Percentiles rank a stretch among this genome's conserved stretches.
Evolutionary conservation across 2,113 vertebrate species (phyloP).

Genomic region (Speoplatyrhinus poulsoni): DNA sequence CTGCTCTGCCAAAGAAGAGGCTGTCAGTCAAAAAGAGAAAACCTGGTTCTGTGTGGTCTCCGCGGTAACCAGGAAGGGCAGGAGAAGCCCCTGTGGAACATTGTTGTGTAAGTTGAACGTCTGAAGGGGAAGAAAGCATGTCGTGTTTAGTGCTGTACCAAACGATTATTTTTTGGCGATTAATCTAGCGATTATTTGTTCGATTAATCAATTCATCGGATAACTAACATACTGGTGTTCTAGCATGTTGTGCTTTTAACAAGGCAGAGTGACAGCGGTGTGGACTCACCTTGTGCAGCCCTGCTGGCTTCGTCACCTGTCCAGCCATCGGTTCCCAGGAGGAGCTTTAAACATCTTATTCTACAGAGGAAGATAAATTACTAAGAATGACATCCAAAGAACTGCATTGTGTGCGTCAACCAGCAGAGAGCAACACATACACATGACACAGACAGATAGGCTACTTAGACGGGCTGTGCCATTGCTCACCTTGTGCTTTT

Average conservation of each 20-base stretch:
- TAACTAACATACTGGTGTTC: too few relatives aligned
- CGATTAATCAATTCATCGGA: too few relatives aligned
- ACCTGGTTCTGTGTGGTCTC: conserved; percentile 41
- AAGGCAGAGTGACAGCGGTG: background rate
- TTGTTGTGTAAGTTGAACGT: conserved; percentile 23
- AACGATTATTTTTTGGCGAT: too few relatives aligned
- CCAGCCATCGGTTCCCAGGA: conserved; percentile 43
- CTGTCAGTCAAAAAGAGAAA: conserved; percentile 44
- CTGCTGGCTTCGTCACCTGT: conserved; percentile 59
- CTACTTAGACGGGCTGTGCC: background rate
- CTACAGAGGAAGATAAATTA: conserved; percentile 38
- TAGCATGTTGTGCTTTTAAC: background rate
- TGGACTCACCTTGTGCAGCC: conserved; percentile 52
- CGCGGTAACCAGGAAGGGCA: conserved; percentile 31
- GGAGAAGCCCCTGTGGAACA: conserved; percentile 12
- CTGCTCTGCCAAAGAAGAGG: conserved; percentile 41
- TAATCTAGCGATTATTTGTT: too few relatives aligned
- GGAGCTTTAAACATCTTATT: conserved; percentile 74
- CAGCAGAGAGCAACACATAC: background rate
- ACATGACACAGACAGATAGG: background rate
- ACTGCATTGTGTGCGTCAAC: background rate
- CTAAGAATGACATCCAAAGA: background rate
- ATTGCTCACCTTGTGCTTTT: conserved; percentile 78
- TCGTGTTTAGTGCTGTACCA: too few relatives aligned
- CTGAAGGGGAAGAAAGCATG: conserved; percentile 5